Percentiles rank a stretch among this genome's conserved stretches.
Conservation (phyloP, 2,113 vertebrate genomes). For the Bufo bufo region DNA sequence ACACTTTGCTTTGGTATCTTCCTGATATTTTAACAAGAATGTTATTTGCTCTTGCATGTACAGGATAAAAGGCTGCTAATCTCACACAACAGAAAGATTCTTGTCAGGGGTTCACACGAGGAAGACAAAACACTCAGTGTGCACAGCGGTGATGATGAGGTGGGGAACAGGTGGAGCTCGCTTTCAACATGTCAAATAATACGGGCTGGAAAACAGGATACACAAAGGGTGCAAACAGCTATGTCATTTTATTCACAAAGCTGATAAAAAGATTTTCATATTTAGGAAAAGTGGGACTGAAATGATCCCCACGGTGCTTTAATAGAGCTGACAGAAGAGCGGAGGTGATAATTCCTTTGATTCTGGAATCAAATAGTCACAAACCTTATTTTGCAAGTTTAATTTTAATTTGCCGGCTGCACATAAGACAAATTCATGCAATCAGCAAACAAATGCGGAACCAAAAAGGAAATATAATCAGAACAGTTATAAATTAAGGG, state of each 20-base stretch:
- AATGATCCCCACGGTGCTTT: constrained; percentile 36
- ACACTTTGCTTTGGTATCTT: constrained; percentile 39
- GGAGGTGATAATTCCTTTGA: constrained; percentile 50
- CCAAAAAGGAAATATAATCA: not conserved
- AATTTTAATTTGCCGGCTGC: constrained; percentile 9
- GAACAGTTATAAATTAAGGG: not conserved
- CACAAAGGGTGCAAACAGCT: constrained; percentile 55
- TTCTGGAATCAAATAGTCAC: constrained; percentile 32
- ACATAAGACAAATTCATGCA: not conserved
- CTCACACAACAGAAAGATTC: constrained; percentile 11
- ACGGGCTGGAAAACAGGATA: constrained; percentile 21
- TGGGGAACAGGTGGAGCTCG: constrained; percentile 34
- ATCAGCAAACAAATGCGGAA: constrained; percentile 1
- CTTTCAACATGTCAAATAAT: constrained; percentile 52
- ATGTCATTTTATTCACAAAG: constrained; percentile 38
- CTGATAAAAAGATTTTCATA: constrained; percentile 37
- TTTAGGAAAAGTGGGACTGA: constrained; percentile 48
- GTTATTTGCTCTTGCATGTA: constrained; percentile 35
- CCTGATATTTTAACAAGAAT: constrained; percentile 45
- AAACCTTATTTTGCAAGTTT: not conserved
- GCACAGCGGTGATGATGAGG: constrained; percentile 23
- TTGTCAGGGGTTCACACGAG: constrained; percentile 58
- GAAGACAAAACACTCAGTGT: constrained; percentile 43
- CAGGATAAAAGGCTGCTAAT: constrained; percentile 48
- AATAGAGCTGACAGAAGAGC: constrained; percentile 30